Conservation (phyloP, 2,797 vertebrate genomes). For the Chlorospingus flavigularis region DNA sequence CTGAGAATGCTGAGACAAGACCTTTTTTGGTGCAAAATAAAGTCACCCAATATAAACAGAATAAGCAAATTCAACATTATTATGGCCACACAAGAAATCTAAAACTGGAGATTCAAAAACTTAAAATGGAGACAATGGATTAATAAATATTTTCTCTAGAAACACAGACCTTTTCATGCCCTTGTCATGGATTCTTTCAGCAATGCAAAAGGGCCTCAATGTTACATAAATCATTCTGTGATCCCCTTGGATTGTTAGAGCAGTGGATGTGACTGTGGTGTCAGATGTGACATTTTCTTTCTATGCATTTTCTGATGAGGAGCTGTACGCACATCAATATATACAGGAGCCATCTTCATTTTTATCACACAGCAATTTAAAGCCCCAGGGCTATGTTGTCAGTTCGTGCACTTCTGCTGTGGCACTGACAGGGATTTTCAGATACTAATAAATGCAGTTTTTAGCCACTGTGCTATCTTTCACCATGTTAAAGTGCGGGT, state of each 20-base stretch:
- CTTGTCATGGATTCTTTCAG: not conserved
- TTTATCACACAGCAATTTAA: not conserved
- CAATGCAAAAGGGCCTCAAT: not conserved
- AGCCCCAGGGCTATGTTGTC: not conserved
- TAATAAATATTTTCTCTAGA: not conserved
- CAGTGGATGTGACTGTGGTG: not conserved
- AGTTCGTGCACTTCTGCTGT: fast-evolving
- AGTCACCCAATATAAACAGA: not conserved
- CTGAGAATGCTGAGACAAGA: not conserved
- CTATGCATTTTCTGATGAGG: not conserved
- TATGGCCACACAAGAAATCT: not conserved
- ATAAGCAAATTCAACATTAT: not conserved
- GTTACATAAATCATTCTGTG: not conserved
- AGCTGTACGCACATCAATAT: not conserved
- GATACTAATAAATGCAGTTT: not conserved
- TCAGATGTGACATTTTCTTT: not conserved
- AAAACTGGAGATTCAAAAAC: not conserved
- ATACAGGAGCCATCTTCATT: not conserved
- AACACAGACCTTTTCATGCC: not conserved
- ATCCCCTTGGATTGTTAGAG: not conserved
- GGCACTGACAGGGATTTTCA: not conserved
- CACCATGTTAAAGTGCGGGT: not conserved
- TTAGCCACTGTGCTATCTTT: not conserved
- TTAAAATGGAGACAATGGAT: not conserved
- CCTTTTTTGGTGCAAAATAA: not conserved